Base-by-base conservation (phyloP, 2,797 vertebrate genomes). In the Xenopus petersii region DNA sequence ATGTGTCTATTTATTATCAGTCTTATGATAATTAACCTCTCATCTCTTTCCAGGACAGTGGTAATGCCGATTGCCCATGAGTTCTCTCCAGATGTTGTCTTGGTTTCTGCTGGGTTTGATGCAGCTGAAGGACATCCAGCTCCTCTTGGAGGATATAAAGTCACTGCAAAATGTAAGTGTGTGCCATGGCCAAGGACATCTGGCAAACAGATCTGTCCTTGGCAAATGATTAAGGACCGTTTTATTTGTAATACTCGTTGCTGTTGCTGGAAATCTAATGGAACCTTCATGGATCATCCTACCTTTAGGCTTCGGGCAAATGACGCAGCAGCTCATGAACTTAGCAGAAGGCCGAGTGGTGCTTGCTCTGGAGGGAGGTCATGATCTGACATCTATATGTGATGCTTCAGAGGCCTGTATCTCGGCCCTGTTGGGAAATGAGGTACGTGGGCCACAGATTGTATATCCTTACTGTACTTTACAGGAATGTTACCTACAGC, bases 341-440 rank as follows among this genome's bases (percentile, higher is more conserved):
- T 84, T 98, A 81, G 96, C 96, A 0, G 94, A 91, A 1, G 97
- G 97, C 0, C 93, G 95, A 2, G 65, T 98, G 68, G 92, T 98
- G 80, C 87, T 98, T 67, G 92, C 94, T 0, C 88, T 98, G 15
- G 97, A 98, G 84, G 97, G 97, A 2, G 97, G 97, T 66, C 96
- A 98, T 0, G 95, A 98, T 88, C 94, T 98, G 54, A 98, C 96
- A 0, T 95, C 96, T 73, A 98, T 98, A 85, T 98, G 97, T 6
- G 96, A 98, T 0, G 96, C 97, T 0, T 98, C 97, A 0, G 97
- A 98, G 82, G 93, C 96, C 60, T 98, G 97, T 3, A 95, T 98
- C 70, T 90, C 94, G 2, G 93, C 94, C 58, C 87, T 98, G 74
- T 88, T 98, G 80, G 97, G 96, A 61, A 91, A 93, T 46, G 91